Evolutionary conservation across 2,888 invertebrate genomes (phyloP), one percentile per base, ranked within the genome.

Genomic region (Chymomyza fuscimana): DNA sequence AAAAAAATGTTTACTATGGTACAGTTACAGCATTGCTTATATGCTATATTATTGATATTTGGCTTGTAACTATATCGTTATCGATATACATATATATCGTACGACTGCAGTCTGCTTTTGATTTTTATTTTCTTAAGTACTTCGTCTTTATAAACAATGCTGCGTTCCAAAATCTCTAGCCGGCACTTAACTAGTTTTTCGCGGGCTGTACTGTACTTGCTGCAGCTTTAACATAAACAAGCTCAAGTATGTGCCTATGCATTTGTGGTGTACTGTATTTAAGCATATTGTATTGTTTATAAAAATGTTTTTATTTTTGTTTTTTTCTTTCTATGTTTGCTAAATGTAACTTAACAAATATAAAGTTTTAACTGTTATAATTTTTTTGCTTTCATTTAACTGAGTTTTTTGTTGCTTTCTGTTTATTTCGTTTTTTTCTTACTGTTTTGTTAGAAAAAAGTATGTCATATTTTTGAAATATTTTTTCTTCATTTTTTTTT

Each of bases 381-480:
- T 29, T 15, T 29, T 50, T 50, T 59, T n/a, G 22, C 50, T 46
- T 68, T 40, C 19, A 63, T 40, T n/a, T 58, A 51, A 51, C 51
- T 60, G 32, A 16, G 25, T 15, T 46, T 46, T 46, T 65, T 58
- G 25, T 50, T 25, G 19, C 22, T 65, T 40, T 65, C 51, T 63
- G 32, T 63, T 60, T 60, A 15, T 60, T 60, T n/a, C 36, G 29
- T 65, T 54, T 40, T 66, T 63, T 60, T 65, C 22, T 22, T 59
- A 25, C 69, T 78, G 70, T 65, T 78, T 72, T 78, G 70, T 67
- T 78, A 78, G 78, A 76, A 78, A 76, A 78, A 78, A 76, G 74
- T 74, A 74, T 77, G 72, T 80, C 81, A 82, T 83, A 82, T 82
- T 82, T 82, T 82, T 80, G 77, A 82, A 82, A 82, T 83, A 83